Percentiles rank a stretch among this genome's conserved stretches.
These are phyloP conservation scores for Dromiciops gliroides DNA, from an alignment of 2,113 vertebrate genomes.

Conservation along the genomic window DNA sequence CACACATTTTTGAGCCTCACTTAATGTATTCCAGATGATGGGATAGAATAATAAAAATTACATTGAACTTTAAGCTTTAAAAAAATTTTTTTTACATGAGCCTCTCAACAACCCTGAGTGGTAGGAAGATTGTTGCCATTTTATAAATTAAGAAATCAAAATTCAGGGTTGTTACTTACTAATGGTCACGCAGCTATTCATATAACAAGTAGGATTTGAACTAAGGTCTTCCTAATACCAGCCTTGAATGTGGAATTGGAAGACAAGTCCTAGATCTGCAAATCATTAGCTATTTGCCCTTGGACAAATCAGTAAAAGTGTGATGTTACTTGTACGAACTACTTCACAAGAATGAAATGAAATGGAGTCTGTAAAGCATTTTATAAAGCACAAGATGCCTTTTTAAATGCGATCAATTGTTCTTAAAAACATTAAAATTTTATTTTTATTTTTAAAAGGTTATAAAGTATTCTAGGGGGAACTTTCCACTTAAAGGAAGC, in stretches of 20 bases:
- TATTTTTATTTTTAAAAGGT: background rate
- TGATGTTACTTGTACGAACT: background rate
- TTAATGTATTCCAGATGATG: background rate
- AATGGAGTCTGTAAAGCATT: background rate
- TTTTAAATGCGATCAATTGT: background rate
- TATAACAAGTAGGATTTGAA: background rate
- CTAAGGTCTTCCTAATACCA: background rate
- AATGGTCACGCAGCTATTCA: background rate
- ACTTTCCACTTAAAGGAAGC: background rate
- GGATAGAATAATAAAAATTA: background rate
- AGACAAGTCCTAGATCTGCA: background rate
- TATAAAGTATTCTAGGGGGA: background rate
- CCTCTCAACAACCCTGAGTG: background rate
- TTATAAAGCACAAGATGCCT: too few species aligned
- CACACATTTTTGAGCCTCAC: background rate
- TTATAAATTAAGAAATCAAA: background rate
- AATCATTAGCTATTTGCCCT: background rate
- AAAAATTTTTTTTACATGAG: background rate
- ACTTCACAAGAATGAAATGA: background rate
- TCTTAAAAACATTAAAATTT: background rate
- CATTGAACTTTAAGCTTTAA: background rate
- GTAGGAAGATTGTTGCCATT: background rate
- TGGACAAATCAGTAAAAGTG: background rate
- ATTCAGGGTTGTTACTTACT: background rate
- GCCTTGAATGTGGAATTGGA: background rate